A percentile compares a stretch with the other conserved stretches of the same genome.
These are phyloP conservation scores for Hyla sarda DNA, from an alignment of 2,113 vertebrate species.

Conservation along the genomic window DNA sequence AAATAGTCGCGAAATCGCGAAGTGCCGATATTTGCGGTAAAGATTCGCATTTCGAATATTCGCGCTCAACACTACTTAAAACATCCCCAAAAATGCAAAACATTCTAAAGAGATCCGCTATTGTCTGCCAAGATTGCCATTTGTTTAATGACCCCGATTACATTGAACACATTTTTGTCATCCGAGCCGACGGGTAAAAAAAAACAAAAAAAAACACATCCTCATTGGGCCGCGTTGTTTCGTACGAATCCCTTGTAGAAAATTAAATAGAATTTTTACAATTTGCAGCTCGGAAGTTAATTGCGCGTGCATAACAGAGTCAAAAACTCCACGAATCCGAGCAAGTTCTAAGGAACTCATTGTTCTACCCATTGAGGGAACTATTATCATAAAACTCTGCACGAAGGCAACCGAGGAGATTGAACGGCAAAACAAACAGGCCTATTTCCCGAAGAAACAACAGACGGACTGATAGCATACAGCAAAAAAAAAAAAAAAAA, in stretches of 20 bases:
- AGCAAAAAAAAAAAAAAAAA: background rate
- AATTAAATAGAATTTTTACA: slow-evolving; percentile 29
- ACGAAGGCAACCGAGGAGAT: slow-evolving; percentile 5
- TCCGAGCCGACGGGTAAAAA: background rate
- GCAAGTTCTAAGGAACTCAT: background rate
- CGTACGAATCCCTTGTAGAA: background rate
- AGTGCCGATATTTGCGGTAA: no score
- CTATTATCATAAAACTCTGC: slow-evolving; percentile 5
- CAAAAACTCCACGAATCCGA: slow-evolving; percentile 11
- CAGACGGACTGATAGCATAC: slow-evolving; percentile 9
- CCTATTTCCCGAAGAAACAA: slow-evolving; percentile 20
- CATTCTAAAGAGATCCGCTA: background rate
- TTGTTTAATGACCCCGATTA: background rate
- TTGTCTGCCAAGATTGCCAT: background rate
- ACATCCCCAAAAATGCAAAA: no score
- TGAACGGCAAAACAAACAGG: slow-evolving; percentile 28
- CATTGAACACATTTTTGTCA: background rate
- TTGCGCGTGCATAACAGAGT: slow-evolving; percentile 15
- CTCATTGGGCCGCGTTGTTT: background rate
- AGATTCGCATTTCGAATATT: no score
- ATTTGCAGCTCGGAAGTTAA: slow-evolving; percentile 13
- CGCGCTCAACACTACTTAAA: no score
- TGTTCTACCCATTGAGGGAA: slow-evolving; percentile 15
- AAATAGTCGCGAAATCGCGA: no score
- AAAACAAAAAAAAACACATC: background rate